phyloP scores from a whole-genome alignment of 2,113 vertebrate genomes.

The Vireo altiloquus region DNA sequence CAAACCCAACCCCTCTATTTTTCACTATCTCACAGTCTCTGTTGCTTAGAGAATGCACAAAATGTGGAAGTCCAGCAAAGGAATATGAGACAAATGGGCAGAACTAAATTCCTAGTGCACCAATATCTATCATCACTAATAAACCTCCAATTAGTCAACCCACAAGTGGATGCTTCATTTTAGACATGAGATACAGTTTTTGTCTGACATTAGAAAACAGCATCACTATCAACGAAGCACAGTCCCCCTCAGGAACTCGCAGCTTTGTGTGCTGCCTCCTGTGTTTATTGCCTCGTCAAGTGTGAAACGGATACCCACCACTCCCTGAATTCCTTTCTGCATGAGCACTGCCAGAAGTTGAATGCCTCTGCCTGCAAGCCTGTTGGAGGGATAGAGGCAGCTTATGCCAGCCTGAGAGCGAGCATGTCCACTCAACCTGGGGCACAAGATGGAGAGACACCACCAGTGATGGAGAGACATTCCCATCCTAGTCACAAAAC shows the following conservation, averaged over 20 bases:
- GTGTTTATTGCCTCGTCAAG: background rate
- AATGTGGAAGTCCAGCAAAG: background rate
- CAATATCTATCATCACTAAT: background rate
- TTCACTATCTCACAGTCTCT: background rate
- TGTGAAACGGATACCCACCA: background rate
- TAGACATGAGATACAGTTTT: background rate
- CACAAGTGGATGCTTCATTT: background rate
- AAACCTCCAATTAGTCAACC: background rate
- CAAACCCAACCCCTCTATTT: background rate
- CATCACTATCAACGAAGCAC: background rate
- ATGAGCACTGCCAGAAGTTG: background rate
- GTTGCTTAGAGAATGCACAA: background rate
- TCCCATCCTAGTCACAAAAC: background rate
- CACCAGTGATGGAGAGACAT: background rate
- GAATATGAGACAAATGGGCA: background rate
- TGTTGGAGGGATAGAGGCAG: background rate
- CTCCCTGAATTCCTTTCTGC: constrained; percentile 27
- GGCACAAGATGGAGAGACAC: background rate
- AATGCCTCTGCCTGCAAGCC: background rate
- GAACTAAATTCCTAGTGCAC: background rate
- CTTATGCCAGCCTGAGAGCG: background rate
- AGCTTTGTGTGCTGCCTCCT: background rate
- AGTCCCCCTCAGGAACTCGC: background rate
- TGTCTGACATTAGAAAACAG: background rate
- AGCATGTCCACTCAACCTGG: background rate